phyloP scores from a whole-genome alignment of 2,888 invertebrate species.

The Sinelater perroti region DNA sequence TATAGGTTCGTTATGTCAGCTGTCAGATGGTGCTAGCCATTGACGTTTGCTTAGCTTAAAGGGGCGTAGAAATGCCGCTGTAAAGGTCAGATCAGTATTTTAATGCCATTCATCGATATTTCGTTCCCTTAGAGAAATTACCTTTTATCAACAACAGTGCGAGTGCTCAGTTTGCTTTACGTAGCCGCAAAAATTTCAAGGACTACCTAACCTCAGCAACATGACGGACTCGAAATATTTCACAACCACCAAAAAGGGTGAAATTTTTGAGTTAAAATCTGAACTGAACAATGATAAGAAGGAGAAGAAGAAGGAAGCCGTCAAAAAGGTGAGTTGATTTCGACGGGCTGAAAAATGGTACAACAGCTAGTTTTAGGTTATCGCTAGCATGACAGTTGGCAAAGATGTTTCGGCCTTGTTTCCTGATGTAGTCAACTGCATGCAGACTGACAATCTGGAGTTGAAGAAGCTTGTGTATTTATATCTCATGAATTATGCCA shows the following conservation, averaged over 20 bases:
- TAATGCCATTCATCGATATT: too few species aligned
- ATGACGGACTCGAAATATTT: constrained; percentile 99
- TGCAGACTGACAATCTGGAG: constrained; percentile 99
- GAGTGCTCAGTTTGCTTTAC: too few species aligned
- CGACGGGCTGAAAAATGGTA: background rate
- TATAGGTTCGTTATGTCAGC: too few species aligned
- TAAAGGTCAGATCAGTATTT: too few species aligned
- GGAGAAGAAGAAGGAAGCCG: constrained; percentile 99
- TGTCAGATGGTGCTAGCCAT: too few species aligned
- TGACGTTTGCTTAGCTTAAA: too few species aligned
- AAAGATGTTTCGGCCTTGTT: constrained; percentile 99
- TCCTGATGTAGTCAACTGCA: constrained; percentile 99
- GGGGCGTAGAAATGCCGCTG: too few species aligned
- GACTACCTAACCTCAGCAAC: constrained; percentile 21
- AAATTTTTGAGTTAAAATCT: constrained; percentile 98
- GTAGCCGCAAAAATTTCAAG: too few species aligned
- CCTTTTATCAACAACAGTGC: too few species aligned
- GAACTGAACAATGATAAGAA: constrained; percentile 99
- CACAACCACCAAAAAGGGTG: constrained; percentile 99
- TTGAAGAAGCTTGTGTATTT: constrained; percentile 98
- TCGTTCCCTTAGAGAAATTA: too few species aligned
- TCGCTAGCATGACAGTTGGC: constrained; percentile 99
- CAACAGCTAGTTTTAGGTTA: constrained; percentile 72
- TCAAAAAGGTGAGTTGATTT: constrained; percentile 85
- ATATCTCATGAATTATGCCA: constrained; percentile 99